Evolutionary conservation across 2,113 vertebrate species (phyloP).

Genomic region (Malurus melanocephalus): DNA sequence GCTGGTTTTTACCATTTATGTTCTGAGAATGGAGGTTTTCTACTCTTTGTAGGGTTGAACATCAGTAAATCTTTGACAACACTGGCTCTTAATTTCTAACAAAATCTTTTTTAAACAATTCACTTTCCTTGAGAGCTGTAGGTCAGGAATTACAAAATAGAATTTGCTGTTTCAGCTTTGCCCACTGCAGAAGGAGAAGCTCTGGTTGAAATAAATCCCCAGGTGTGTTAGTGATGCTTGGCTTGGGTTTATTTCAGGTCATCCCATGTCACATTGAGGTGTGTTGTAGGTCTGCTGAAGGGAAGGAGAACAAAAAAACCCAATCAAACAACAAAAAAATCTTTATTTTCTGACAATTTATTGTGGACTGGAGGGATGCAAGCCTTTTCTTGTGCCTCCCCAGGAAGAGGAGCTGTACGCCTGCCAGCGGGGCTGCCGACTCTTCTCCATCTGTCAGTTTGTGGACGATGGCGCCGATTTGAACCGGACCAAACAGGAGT

Average conservation of each 20-base stretch:
- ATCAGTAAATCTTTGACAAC: background rate
- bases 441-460: constrained; percentile 97
- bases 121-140: background rate
- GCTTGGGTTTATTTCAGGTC: background rate
- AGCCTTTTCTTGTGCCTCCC: constrained; percentile 50
- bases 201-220: background rate
- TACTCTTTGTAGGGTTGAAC: background rate
- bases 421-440: constrained; percentile 93
- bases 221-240: no score
- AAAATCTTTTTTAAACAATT: background rate
- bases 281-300: background rate
- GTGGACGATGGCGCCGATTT: constrained; percentile 89
- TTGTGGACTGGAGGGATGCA: background rate
- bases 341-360: background rate
- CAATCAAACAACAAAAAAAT: background rate
- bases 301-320: background rate
- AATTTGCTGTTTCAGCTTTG: background rate
- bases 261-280: background rate
- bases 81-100: background rate
- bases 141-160: background rate
- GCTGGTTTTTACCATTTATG: background rate
- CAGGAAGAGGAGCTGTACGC: constrained; percentile 94
- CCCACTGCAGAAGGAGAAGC: background rate
- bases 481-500: constrained; percentile 90
- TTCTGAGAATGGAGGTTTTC: background rate